Conservation (phyloP, 1,140 invertebrate species). For the Thaumetopoea pityocampa region DNA sequence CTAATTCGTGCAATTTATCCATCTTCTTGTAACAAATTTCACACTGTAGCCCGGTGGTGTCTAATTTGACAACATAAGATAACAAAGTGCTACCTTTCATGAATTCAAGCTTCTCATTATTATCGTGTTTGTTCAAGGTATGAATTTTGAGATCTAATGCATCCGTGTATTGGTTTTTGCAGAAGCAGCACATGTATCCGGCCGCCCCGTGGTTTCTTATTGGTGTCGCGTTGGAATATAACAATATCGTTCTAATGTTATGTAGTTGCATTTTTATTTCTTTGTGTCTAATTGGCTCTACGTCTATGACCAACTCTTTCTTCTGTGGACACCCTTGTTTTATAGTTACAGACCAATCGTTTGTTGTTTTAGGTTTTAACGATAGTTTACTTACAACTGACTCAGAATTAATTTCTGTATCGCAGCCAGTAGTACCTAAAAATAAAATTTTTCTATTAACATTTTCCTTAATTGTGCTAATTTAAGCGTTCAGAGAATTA, state of each 20-base stretch:
- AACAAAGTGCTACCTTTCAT: slow-evolving; percentile 16
- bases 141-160: slow-evolving; percentile 34
- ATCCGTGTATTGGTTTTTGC: slow-evolving; percentile 20
- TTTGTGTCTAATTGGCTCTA: neutral
- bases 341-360: neutral
- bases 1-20: slow-evolving; percentile 16
- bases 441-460: slow-evolving; percentile 3
- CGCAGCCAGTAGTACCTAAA: slow-evolving; percentile 4
- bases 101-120: slow-evolving; percentile 30
- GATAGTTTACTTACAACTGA: slow-evolving; percentile 1
- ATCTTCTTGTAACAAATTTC: slow-evolving; percentile 21
- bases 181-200: slow-evolving; percentile 40
- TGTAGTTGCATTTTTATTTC: slow-evolving; percentile 31
- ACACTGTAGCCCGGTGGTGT: slow-evolving; percentile 34
- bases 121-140: slow-evolving; percentile 23
- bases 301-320: neutral
- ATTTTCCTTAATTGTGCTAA: too few relatives aligned
- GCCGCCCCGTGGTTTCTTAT: slow-evolving; percentile 24
- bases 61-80: slow-evolving; percentile 35
- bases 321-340: neutral
- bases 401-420: slow-evolving; percentile 4
- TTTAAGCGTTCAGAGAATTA: neutral
- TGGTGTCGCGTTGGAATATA: slow-evolving; percentile 42
- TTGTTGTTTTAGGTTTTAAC: neutral
- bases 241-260: slow-evolving; percentile 31